Conservation (phyloP, 2,113 vertebrate genomes). For the Oenanthe oenanthe region DNA sequence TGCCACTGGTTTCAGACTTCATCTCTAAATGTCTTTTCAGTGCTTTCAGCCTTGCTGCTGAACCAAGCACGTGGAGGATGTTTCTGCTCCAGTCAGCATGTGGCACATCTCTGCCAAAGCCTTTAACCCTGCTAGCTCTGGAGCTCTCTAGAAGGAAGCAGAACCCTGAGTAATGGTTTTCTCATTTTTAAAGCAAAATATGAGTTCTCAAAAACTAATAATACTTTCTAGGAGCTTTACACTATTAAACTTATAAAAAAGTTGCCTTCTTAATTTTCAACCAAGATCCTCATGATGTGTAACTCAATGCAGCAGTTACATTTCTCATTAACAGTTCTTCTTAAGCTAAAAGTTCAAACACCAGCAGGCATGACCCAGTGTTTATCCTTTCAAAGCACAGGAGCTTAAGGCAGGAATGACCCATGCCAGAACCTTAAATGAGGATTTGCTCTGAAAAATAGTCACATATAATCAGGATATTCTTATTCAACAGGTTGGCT, state of each 20-base stretch:
- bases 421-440: not conserved
- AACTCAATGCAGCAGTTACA: not conserved
- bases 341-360: not conserved
- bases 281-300: not conserved
- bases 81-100: fast-evolving
- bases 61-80: not conserved
- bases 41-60: not conserved
- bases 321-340: not conserved
- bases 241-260: not conserved
- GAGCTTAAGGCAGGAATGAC: not conserved
- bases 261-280: not conserved
- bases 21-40: not conserved
- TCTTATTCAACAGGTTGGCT: not conserved
- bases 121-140: not conserved
- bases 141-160: not conserved
- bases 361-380: not conserved
- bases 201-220: not conserved
- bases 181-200: not conserved
- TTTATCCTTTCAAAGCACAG: not conserved
- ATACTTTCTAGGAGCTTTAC: not conserved
- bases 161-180: not conserved
- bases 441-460: not conserved
- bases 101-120: not conserved
- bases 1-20: not conserved
- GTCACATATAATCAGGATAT: not conserved